Base-by-base conservation (phyloP, 1,140 invertebrate species). In the Drosophila bocki region DNA sequence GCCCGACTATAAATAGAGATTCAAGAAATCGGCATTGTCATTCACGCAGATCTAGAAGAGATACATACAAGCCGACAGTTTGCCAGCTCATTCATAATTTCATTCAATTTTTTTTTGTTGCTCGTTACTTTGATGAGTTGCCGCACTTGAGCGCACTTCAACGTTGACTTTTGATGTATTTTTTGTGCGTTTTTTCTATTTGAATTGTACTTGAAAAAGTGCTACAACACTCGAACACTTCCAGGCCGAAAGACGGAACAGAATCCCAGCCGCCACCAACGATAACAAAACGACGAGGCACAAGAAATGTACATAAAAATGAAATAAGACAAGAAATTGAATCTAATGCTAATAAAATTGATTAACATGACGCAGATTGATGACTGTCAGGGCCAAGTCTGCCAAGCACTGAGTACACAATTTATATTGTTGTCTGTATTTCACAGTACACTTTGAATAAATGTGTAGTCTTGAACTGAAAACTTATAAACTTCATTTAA, bases 311-410 rank as follows among this genome's bases (percentile, higher is more conserved):
- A 29, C 45, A 47, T 39, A 68, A 62, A 44, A 71, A 64, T 47
- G 47, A 65, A 45, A 69, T 22, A 48, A 57, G 37, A 53, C 37
- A 42, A 67, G 19, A 48, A 56, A 29, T 71, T 9, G 35, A 62
- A 56, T 54, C 62, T 59, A 78, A 84, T 88, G 80, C 72, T 87
- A 87, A 84, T 88, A 87, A 87, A 87, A 78, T 88, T 87, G 77
- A 80, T 88, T 88, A 80, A 82, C 75, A 68, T 79, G 79, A 61
- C 69, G 70, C 65, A 83, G 84, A 88, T 88, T 87, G 83, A 87
- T 87, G 80, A 80, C 72, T 88, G 83, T 71, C 84, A 87, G 84
- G 76, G 80, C 51, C 76, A 80, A 33, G 58, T 45, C 58, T 32
- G 37, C 51, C 51, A 54, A 58, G 42, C 64, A 54, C 45, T 85